These are phyloP conservation scores for Unio delphinus DNA, from an alignment of 2,888 invertebrate species.

Conservation along the genomic window DNA sequence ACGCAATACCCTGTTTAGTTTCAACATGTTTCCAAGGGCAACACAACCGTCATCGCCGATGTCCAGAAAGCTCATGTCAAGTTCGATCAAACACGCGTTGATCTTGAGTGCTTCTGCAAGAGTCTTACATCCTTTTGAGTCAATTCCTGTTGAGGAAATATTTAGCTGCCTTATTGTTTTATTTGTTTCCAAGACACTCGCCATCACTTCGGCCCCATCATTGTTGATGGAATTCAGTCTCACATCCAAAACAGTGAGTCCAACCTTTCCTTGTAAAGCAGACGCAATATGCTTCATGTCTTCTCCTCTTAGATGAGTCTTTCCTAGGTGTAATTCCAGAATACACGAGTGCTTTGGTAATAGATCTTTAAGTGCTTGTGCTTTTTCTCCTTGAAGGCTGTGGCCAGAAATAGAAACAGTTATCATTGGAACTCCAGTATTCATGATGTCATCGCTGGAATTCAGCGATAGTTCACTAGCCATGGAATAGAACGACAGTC, in stretches of 20 bases:
- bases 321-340: conserved; percentile 63
- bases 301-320: conserved; percentile 58
- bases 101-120: conserved; percentile 50
- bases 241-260: conserved; percentile 60
- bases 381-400: conserved; percentile 50
- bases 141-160: conserved; percentile 63
- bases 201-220: conserved; percentile 54
- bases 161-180: conserved; percentile 55
- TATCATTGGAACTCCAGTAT: conserved; percentile 60
- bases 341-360: conserved; percentile 58
- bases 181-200: conserved; percentile 53
- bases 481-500: conserved; percentile 51
- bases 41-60: conserved; percentile 61
- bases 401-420: conserved; percentile 64
- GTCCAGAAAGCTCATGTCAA: conserved; percentile 69
- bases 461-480: conserved; percentile 38
- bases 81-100: conserved; percentile 55
- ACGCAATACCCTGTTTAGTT: conserved; percentile 52
- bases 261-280: conserved; percentile 48
- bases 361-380: conserved; percentile 51
- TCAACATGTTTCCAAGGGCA: conserved; percentile 54
- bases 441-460: conserved; percentile 39
- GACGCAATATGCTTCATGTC: conserved; percentile 51
- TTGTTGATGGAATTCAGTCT: conserved; percentile 63
- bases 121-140: conserved; percentile 49